These are phyloP conservation scores for Euzetes globulus DNA, from an alignment of 2,888 invertebrate genomes.

Conservation along the genomic window DNA sequence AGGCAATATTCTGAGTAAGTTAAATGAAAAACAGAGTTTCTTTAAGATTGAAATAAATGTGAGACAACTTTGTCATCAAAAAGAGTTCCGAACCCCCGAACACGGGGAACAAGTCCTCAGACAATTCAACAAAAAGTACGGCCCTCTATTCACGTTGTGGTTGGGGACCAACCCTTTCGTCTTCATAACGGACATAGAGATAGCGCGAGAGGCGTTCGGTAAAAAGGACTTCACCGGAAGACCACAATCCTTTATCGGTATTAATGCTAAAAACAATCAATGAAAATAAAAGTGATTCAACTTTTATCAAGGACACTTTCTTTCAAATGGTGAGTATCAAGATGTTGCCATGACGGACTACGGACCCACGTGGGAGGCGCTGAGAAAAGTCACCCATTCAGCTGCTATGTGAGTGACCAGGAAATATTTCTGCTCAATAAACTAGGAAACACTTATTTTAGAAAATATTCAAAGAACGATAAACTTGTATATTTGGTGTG, in stretches of 20 bases:
- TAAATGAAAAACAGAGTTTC: too few relatives aligned
- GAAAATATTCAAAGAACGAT: slow-evolving; percentile 6
- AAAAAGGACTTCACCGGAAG: neutral
- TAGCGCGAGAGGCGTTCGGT: neutral
- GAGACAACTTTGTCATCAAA: too few relatives aligned
- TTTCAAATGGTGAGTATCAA: neutral
- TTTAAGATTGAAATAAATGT: too few relatives aligned
- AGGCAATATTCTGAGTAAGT: too few relatives aligned
- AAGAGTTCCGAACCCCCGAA: too few relatives aligned
- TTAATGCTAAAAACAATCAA: too few relatives aligned
- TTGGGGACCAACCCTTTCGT: neutral
- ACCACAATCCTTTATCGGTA: neutral
- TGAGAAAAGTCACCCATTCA: neutral
- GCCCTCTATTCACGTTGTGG: neutral
- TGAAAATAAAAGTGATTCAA: neutral
- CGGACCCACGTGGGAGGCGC: neutral
- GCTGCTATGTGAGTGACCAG: neutral
- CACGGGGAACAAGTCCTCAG: too few relatives aligned
- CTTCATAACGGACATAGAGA: neutral
- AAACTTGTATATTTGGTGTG: neutral
- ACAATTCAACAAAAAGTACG: neutral
- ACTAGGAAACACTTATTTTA: too few relatives aligned
- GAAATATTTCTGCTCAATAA: too few relatives aligned
- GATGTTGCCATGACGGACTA: slow-evolving; percentile 13
- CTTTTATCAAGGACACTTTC: neutral